Conservation (phyloP, 2,888 invertebrate species). For the Reticulitermes lucifugus region DNA sequence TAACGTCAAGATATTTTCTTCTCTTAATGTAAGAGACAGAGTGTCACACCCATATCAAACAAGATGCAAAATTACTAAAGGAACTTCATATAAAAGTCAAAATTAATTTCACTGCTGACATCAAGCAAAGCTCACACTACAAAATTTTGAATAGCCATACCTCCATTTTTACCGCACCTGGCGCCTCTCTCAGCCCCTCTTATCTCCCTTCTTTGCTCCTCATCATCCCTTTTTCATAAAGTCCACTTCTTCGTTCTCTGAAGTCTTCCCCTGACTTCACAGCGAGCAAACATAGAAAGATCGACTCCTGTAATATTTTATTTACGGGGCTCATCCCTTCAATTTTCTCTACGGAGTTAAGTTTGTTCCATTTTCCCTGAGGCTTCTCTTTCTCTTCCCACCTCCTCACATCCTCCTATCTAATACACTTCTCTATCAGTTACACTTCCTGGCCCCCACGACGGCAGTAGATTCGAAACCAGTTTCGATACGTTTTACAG, state of each 20-base stretch:
- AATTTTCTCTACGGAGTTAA: conserved; percentile 23
- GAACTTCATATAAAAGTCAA: too few species aligned
- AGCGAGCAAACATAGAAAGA: conserved; percentile 26
- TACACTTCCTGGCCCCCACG: neutral
- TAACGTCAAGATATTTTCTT: too few species aligned
- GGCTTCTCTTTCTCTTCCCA: neutral
- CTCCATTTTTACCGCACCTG: too few species aligned
- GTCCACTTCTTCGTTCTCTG: neutral
- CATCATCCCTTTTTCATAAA: neutral
- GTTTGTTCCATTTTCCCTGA: neutral
- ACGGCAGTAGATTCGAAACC: neutral
- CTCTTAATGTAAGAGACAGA: too few species aligned
- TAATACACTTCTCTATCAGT: neutral
- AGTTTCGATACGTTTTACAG: neutral
- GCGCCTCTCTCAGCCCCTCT: neutral
- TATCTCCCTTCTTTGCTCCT: neutral
- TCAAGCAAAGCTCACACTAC: too few species aligned
- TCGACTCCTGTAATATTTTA: conserved; percentile 25
- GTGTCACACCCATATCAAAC: too few species aligned
- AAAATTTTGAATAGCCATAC: too few species aligned
- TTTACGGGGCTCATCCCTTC: conserved; percentile 24
- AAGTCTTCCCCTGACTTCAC: conserved; percentile 15
- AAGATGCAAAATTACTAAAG: too few species aligned
- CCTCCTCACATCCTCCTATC: neutral
- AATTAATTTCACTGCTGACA: too few species aligned